Conservation (phyloP, 2,113 vertebrate genomes). For the Arizona elegans region DNA sequence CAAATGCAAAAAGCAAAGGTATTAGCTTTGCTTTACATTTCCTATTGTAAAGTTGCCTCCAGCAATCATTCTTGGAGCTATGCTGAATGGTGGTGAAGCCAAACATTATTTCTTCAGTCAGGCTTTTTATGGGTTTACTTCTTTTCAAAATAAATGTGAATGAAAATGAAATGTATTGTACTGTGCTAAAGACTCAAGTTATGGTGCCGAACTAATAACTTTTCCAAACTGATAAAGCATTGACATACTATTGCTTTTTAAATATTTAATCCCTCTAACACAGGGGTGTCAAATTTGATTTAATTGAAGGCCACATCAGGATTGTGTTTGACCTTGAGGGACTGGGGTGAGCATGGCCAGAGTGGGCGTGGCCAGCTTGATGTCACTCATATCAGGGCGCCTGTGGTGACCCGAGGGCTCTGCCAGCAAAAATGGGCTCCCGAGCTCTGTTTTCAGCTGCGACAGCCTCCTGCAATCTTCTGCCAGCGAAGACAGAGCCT, state of each 20-base stretch:
- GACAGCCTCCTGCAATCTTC: no score
- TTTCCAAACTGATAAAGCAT: neutral
- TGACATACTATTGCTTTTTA: neutral
- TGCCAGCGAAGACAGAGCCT: no score
- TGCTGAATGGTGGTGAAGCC: neutral
- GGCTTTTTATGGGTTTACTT: neutral
- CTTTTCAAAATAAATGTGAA: neutral
- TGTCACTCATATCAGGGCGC: no score
- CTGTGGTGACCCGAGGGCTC: no score
- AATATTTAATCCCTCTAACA: neutral
- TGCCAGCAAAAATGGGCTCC: no score
- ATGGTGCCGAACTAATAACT: neutral
- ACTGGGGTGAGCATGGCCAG: no score
- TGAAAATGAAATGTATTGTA: neutral
- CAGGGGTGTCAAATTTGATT: no score
- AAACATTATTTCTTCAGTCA: neutral
- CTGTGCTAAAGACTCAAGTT: neutral
- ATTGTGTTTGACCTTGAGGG: no score
- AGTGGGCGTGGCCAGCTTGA: no score
- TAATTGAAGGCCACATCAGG: no score
- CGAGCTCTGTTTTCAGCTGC: no score
- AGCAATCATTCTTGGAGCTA: neutral
- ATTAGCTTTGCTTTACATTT: neutral
- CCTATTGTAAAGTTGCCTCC: neutral
- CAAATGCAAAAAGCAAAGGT: neutral